Conservation (phyloP, 1,140 invertebrate species). For the Drosophila gunungcola region DNA sequence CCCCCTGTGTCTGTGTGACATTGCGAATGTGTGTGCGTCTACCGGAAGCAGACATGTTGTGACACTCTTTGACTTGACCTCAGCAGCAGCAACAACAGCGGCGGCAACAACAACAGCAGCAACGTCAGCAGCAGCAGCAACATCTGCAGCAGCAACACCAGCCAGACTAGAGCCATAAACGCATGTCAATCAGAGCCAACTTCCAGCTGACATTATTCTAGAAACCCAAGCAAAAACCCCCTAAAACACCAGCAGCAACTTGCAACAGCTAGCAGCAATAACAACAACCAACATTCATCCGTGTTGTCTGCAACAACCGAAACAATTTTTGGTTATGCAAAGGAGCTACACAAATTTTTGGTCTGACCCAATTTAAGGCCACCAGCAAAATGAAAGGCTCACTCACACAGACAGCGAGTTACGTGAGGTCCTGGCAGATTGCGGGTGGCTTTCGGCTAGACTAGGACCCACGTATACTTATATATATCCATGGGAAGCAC, state of each 20-base stretch:
- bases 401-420: slow-evolving; percentile 43
- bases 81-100: slow-evolving; percentile 37
- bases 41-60: slow-evolving; percentile 82
- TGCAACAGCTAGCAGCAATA: slow-evolving; percentile 13
- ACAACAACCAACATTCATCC: slow-evolving; percentile 37
- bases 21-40: slow-evolving; percentile 43
- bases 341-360: slow-evolving; percentile 60
- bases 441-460: slow-evolving; percentile 65
- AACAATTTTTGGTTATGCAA: slow-evolving; percentile 78
- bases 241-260: neutral
- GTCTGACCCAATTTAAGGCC: slow-evolving; percentile 77
- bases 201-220: slow-evolving; percentile 32
- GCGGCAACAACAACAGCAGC: neutral
- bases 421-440: slow-evolving; percentile 54
- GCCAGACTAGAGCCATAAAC: slow-evolving; percentile 32
- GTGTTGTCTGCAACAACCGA: slow-evolving; percentile 71
- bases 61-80: slow-evolving; percentile 82
- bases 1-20: slow-evolving; percentile 37
- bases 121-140: slow-evolving; percentile 6
- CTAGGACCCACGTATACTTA: slow-evolving; percentile 17
- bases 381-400: slow-evolving; percentile 49
- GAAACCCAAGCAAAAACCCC: neutral
- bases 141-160: slow-evolving; percentile 14
- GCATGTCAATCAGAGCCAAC: slow-evolving; percentile 37
- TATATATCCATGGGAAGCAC: slow-evolving; percentile 1